Evolutionary conservation across 2,113 vertebrate genomes (phyloP).

Genomic region (Daphoenositta chrysoptera): DNA sequence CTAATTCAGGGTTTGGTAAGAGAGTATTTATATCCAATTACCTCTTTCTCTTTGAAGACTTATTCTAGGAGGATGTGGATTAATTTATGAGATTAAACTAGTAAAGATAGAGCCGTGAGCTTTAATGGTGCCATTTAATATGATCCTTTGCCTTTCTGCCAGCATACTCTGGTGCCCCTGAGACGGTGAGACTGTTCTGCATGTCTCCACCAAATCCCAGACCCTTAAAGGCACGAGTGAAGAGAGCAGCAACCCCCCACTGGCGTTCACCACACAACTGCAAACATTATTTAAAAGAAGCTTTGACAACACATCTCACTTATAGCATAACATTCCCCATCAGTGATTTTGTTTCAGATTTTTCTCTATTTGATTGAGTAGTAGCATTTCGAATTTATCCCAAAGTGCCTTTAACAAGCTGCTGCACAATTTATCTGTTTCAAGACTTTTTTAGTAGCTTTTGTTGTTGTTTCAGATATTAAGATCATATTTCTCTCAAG

Average conservation of each 20-base stretch:
- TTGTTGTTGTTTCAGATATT: background rate
- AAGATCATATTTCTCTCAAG: background rate
- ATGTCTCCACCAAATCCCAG: background rate
- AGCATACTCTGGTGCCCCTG: background rate
- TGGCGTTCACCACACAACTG: background rate
- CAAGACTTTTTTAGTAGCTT: background rate
- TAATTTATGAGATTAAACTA: constrained; percentile 64
- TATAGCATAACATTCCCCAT: background rate
- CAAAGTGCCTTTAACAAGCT: background rate
- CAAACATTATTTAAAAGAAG: background rate
- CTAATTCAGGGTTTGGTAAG: background rate
- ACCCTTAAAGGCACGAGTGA: background rate
- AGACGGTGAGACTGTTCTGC: background rate
- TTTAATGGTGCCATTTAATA: constrained; percentile 41
- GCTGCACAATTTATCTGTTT: background rate
- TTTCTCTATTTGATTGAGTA: background rate
- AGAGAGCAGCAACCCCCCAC: background rate
- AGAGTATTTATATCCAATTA: constrained; percentile 40
- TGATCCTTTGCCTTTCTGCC: constrained; percentile 9
- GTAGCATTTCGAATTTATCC: background rate
- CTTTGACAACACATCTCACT: background rate
- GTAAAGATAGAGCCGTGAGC: constrained; percentile 15
- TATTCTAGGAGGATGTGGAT: constrained; percentile 34
- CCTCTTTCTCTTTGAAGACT: constrained; percentile 44
- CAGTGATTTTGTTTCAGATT: background rate